phyloP scores from a whole-genome alignment of 2,888 invertebrate species.

The Petrolisthes cinctipes region DNA sequence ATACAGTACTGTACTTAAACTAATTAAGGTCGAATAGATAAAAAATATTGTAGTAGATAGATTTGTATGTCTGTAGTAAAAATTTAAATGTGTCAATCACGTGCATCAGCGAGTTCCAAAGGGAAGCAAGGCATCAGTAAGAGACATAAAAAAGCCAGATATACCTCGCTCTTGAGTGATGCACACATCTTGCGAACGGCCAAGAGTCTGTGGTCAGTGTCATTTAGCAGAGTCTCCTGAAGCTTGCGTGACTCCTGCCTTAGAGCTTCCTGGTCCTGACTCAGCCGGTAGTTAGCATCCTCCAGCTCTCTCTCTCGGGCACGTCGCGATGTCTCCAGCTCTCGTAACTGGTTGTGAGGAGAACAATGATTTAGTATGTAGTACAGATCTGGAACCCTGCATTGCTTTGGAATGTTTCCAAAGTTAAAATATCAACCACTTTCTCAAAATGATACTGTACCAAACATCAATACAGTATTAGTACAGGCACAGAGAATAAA shows the following conservation, averaged over 20 bases:
- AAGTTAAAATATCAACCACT: too few species aligned
- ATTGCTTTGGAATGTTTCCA: background rate
- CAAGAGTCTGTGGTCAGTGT: constrained; percentile 60
- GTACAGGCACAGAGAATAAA: too few species aligned
- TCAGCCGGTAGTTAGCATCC: constrained; percentile 38
- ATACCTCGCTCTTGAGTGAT: constrained; percentile 62
- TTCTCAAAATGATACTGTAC: too few species aligned
- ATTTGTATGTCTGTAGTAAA: too few species aligned
- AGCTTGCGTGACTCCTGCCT: constrained; percentile 49
- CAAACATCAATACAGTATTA: too few species aligned
- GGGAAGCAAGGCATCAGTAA: background rate
- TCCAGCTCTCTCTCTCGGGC: constrained; percentile 46
- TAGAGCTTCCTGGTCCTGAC: constrained; percentile 47
- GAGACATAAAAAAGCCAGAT: background rate
- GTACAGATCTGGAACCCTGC: too few species aligned
- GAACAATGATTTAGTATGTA: too few species aligned
- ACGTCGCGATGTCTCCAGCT: constrained; percentile 35
- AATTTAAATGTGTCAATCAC: too few species aligned
- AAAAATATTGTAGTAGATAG: too few species aligned
- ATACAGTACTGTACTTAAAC: too few species aligned
- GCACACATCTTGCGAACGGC: constrained; percentile 58
- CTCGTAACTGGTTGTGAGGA: constrained; percentile 33
- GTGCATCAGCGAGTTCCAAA: background rate
- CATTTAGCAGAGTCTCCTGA: constrained; percentile 59
- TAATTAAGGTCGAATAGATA: too few species aligned